Base-by-base conservation (phyloP, 2,888 invertebrate genomes). In the Oxyteleia sp. region DNA sequence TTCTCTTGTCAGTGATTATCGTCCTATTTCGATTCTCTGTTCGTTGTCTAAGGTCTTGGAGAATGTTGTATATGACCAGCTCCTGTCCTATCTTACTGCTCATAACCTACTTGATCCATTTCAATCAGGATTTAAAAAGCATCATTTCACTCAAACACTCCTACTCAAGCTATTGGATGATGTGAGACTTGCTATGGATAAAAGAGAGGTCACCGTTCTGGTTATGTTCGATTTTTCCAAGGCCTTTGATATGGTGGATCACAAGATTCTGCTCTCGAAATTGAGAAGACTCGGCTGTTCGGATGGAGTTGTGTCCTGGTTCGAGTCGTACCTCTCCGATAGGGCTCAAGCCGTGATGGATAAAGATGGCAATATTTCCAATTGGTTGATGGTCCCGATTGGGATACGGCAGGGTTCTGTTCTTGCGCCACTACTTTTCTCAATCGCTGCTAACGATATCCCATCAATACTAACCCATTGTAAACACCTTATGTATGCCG, bases 211-310 rank as follows among this genome's bases (percentile, higher is more conserved):
- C 23, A 49, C 23, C 4, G 7, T 49, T 11, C 23, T 49, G 11
- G 49, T 49, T n/a, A n/a, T 49, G 0, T 49, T 49, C n/a, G 49
- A 49, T 49, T 23, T 49, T 11, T 16, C 49, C 5, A 49, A 49
- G n/a, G 49, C 49, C 3, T 49, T 49, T 11, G 49, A 49, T n/a
- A 16, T 49, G 1, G 49, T 53, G 1, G 51, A 51, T 51, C 26
- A 51, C 13, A 26, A 26, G 8, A 2, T 51, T 0, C 51, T 26
- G 7, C 26, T 51, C 11, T 0, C 5, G 0, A 51, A 23, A 26
- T 3, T 51, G 23, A 23, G 23, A 23, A 5, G 23, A 23, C 5
- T 23, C 3, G 23, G 23, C 23, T 23, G 23, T 23, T 23, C 23
- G 3, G 23, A 23, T 23, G 23, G 23, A 4, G 23, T 23, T 2